Percentiles rank a stretch among this genome's conserved stretches.
Evolutionary conservation across 2,113 vertebrate species (phyloP).

Genomic region (Octodon degus): DNA sequence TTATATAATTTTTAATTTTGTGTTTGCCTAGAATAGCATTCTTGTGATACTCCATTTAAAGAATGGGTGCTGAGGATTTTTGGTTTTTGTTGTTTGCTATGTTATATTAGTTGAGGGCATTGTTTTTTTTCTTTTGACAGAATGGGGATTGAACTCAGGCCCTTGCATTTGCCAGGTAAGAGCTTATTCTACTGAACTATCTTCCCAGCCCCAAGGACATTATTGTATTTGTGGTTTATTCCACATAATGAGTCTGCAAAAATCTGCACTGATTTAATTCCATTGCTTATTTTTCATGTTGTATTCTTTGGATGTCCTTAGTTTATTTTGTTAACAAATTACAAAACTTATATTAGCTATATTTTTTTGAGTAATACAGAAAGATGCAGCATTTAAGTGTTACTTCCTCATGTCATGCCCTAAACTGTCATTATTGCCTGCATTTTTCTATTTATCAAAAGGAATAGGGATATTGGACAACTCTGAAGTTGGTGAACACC

Average conservation of each 20-base stretch:
- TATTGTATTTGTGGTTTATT: slow-evolving; percentile 12
- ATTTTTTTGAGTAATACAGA: background rate
- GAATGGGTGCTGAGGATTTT: background rate
- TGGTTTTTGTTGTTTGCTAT: slow-evolving; percentile 12
- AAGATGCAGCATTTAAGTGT: background rate
- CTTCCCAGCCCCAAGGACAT: background rate
- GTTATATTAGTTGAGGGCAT: background rate
- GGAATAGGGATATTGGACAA: background rate
- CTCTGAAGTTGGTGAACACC: background rate
- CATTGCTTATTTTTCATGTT: background rate
- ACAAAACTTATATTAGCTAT: background rate
- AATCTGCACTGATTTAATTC: background rate
- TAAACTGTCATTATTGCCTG: background rate
- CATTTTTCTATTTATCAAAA: background rate
- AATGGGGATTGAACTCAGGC: no score
- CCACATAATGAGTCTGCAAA: background rate
- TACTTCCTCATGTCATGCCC: background rate
- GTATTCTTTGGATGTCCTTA: background rate
- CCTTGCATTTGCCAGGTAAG: no score
- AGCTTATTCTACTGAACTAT: no score
- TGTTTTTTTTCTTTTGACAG: background rate
- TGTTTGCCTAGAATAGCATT: background rate
- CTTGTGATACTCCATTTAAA: background rate
- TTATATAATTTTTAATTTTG: slow-evolving; percentile 7
- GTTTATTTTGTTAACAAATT: background rate